Conservation (phyloP, 2,797 vertebrate species). For the Labroides dimidiatus region DNA sequence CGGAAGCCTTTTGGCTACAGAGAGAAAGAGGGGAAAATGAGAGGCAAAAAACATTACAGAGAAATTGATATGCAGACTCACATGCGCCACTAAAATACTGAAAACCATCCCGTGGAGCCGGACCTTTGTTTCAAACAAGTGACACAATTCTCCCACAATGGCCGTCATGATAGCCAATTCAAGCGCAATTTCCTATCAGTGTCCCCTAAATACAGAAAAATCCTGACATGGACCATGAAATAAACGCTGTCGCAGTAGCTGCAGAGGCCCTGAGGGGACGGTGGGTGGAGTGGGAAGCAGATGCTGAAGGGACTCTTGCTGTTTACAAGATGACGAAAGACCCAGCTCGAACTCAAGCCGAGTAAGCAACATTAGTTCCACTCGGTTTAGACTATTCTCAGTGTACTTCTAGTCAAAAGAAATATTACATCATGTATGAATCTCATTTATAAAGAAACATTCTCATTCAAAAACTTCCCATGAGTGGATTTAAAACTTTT, state of each 20-base stretch:
- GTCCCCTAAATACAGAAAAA: neutral
- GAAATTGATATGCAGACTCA: slow-evolving; percentile 31
- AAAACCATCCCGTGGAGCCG: neutral
- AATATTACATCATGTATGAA: neutral
- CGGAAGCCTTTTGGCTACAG: slow-evolving; percentile 96
- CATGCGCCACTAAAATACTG: slow-evolving; percentile 27
- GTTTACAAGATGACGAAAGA: slow-evolving; percentile 37
- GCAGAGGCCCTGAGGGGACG: neutral
- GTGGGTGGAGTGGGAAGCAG: slow-evolving; percentile 21
- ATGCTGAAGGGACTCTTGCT: slow-evolving; percentile 18
- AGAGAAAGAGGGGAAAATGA: slow-evolving; percentile 44
- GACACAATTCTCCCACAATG: too few species aligned
- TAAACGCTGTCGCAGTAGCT: neutral
- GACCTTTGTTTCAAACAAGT: slow-evolving; percentile 1
- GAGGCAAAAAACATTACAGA: slow-evolving; percentile 22
- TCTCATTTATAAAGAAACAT: neutral
- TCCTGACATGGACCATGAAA: neutral
- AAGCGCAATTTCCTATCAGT: neutral
- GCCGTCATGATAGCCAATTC: too few species aligned
- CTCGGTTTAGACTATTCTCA: slow-evolving; percentile 14
- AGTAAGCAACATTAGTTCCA: slow-evolving; percentile 9
- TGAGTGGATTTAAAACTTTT: neutral
- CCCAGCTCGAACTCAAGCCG: slow-evolving; percentile 9
- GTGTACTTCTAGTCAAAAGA: slow-evolving; percentile 1
- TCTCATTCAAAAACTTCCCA: too few species aligned